Evolutionary conservation across 2,113 vertebrate genomes (phyloP), one percentile per base, ranked within the genome.

Genomic region (Hirundichthys speculiger): DNA sequence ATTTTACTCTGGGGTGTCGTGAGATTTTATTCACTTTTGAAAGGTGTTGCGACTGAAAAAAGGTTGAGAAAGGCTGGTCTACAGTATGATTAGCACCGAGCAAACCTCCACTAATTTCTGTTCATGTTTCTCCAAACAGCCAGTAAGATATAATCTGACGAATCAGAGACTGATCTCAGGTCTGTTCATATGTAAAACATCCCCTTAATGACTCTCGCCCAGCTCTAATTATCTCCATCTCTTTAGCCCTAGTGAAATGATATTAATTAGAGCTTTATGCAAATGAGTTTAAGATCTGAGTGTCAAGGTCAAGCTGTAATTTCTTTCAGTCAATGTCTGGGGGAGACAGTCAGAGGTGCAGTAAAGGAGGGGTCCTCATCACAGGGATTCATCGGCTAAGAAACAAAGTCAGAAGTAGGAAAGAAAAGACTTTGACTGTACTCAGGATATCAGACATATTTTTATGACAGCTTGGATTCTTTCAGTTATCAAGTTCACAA

Each of bases 221-320:
- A 62, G 73, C 52, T 64, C 73, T 88, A n/a, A 70, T 87, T 75
- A 82, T 69, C 61, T 49, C 22, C 7, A 18, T 79, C 75, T 78
- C 76, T 54, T 41, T 68, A 88, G 87, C 61, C 72, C 65, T 47
- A 73, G 75, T 68, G 60, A 67, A 86, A 73, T 83, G 85, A 89
- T 81, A 56, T 73, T 89, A 89, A 89, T 89, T 87, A 86, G 65
- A 49, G 54, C 71, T 81, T 84, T 58, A 89, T 87, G 84, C 74
- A 89, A 89, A 91, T 88, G 3, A 80, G 63, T 64, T 71, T 41
- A 52, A 21, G 53, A 66, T 52, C 34, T 1, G n/a, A 54, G 27
- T 58, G 77, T 81, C 71, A 77, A 73, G 77, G 72, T 62, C 61
- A 63, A 49, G 19, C 66, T n/a, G 24, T 50, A 45, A 56, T 69